A percentile compares a stretch with the other conserved stretches of the same genome.
Evolutionary conservation across 2,113 vertebrate species (phyloP).

Genomic region (Hiodon alosoides): DNA sequence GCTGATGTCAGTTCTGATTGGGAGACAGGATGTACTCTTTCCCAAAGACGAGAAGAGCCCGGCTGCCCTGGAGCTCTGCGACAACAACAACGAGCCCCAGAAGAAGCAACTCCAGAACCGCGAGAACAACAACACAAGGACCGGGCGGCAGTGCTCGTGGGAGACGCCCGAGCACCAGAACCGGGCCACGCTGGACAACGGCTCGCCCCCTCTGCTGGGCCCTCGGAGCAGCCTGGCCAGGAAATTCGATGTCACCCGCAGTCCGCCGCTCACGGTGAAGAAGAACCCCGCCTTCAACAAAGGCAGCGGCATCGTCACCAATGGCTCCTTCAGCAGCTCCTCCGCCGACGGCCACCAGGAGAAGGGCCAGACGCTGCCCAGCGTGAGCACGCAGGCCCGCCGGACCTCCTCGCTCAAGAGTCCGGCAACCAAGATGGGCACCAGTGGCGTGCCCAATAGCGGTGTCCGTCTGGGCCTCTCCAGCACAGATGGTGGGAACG

Average conservation of each 20-base stretch:
- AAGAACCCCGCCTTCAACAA: constrained; percentile 94
- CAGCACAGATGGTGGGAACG: constrained; percentile 60
- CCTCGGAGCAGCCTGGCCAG: constrained; percentile 70
- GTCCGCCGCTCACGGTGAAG: constrained; percentile 81
- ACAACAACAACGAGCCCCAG: constrained; percentile 78
- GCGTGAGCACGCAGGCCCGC: constrained; percentile 58
- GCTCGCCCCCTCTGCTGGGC: constrained; percentile 58
- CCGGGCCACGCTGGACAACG: constrained; percentile 64
- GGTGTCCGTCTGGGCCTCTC: constrained; percentile 74
- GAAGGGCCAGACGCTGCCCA: constrained; percentile 68
- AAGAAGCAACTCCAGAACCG: constrained; percentile 75
- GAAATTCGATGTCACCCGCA: constrained; percentile 75
- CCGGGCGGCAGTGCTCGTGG: constrained; percentile 77
- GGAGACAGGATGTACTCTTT: constrained; percentile 78
- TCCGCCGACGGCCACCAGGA: constrained; percentile 65
- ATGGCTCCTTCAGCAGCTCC: constrained; percentile 90
- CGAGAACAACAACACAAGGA: constrained; percentile 76
- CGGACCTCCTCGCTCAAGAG: constrained; percentile 76
- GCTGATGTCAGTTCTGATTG: constrained; percentile 93
- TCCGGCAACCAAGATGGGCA: constrained; percentile 88
- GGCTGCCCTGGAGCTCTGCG: constrained; percentile 59
- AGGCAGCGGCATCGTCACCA: constrained; percentile 95
- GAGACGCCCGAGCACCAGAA: constrained; percentile 75
- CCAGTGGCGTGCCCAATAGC: constrained; percentile 72
- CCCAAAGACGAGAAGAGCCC: constrained; percentile 69